phyloP scores from a whole-genome alignment of 2,113 vertebrate species.

The Sinocyclocheilus anophthalmus region DNA sequence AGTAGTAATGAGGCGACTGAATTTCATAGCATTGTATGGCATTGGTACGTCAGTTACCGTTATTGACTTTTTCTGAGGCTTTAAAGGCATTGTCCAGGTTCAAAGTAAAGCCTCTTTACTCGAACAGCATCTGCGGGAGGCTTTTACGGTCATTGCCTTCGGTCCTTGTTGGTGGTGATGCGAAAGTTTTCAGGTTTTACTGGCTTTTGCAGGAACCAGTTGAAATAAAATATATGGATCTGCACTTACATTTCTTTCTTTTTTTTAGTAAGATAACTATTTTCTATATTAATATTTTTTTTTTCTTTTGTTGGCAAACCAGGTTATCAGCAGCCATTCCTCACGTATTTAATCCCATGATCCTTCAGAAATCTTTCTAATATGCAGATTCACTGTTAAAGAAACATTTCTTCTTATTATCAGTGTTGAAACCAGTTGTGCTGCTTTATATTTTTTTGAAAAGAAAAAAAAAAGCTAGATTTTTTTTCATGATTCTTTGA shows the following conservation, averaged over 20 bases:
- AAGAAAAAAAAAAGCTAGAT: neutral
- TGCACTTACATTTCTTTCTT: neutral
- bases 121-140: neutral
- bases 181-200: neutral
- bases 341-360: neutral
- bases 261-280: neutral
- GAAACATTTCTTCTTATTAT: neutral
- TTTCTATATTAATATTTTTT: neutral
- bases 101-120: neutral
- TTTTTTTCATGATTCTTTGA: too few species aligned
- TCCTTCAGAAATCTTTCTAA: neutral
- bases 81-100: neutral
- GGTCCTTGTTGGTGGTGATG: neutral
- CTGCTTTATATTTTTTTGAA: neutral
- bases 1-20: neutral
- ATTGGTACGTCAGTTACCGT: neutral
- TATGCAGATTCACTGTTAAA: neutral
- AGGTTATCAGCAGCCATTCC: too few species aligned
- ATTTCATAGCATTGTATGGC: conserved; percentile 7
- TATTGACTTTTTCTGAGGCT: neutral
- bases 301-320: too few species aligned
- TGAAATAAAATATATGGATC: neutral
- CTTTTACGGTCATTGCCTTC: neutral
- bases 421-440: neutral
- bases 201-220: neutral